Evolutionary conservation across 2,888 invertebrate species (phyloP), one percentile per base, ranked within the genome.

Genomic region (Hanleya hanleyi): DNA sequence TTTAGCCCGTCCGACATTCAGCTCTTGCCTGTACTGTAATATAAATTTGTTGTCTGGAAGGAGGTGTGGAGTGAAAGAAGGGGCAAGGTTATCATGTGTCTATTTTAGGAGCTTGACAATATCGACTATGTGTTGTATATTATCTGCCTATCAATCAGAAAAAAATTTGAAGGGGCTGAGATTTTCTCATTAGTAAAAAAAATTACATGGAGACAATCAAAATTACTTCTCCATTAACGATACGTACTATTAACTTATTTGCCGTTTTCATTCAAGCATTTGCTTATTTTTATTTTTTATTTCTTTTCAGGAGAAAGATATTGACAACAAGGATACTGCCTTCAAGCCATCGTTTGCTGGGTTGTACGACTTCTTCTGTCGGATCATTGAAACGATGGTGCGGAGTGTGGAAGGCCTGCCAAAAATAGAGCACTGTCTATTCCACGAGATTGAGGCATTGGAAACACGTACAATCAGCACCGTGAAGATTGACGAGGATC

Each of bases 381-480:
- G 85, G 41, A 82, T 88, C 26, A 83, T 90, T 64, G 90, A 90
- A 77, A 79, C 80, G 6, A 88, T 90, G 83, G 82, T 89, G 32
- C 69, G 77, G 36, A 86, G 87, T 77, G 88, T 88, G 15, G 68
- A 70, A n/a, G 75, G 82, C 41, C 74, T 90, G 37, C 86, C 86
- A 1, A 77, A 87, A n/a, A 80, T 90, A 22, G 89, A 90, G 69
- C 75, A 84, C 62, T 71, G 82, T 35, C 78, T 90, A 37, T 89
- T 90, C 76, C 83, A 87, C 68, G 77, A 81, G 12, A 84, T 88
- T 26, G 86, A 87, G 36, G 82, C 86, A 32, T 74, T 86, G 9
- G 77, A 82, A 15, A 73, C 76, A n/a, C 75, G 77, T 4, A 77
- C 67, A 57, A 81, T 89, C 62, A 81, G 78, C 29, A 83, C 82